Conservation (phyloP, 2,113 vertebrate species). For the Perca fluviatilis region DNA sequence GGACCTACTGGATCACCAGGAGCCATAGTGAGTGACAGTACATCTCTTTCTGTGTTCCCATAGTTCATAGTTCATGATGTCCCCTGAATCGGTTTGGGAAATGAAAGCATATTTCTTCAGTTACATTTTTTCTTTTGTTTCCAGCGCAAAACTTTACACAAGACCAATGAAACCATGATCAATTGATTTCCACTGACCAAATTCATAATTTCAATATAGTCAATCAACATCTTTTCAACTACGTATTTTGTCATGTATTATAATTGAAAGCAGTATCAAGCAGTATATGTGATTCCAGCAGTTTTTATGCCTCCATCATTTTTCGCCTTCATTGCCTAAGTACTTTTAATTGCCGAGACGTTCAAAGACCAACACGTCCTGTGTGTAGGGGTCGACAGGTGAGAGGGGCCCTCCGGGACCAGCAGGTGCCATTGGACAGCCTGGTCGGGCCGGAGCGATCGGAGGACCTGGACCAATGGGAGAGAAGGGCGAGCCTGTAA, state of each 20-base stretch:
- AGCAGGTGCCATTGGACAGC: conserved; percentile 94
- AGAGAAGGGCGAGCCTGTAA: conserved; percentile 96
- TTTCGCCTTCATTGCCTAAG: neutral
- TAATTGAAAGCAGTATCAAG: neutral
- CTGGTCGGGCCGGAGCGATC: conserved; percentile 89
- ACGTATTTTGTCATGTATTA: neutral
- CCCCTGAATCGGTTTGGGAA: neutral
- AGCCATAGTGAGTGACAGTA: conserved; percentile 87
- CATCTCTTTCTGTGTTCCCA: neutral
- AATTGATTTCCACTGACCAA: neutral
- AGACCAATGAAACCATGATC: neutral
- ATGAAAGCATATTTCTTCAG: conserved; percentile 2
- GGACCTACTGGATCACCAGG: conserved; percentile 91
- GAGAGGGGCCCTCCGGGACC: conserved; percentile 92
- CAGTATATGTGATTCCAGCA: neutral
- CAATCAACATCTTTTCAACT: neutral
- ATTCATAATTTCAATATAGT: neutral
- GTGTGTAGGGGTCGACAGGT: conserved; percentile 89
- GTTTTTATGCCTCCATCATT: neutral
- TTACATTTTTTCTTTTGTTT: neutral
- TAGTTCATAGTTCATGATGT: neutral
- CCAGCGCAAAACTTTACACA: neutral
- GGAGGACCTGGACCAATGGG: conserved; percentile 92
- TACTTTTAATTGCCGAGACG: neutral
- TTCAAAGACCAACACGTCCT: neutral